Conservation (phyloP, 2,888 invertebrate species). For the Drosophila histrio region DNA sequence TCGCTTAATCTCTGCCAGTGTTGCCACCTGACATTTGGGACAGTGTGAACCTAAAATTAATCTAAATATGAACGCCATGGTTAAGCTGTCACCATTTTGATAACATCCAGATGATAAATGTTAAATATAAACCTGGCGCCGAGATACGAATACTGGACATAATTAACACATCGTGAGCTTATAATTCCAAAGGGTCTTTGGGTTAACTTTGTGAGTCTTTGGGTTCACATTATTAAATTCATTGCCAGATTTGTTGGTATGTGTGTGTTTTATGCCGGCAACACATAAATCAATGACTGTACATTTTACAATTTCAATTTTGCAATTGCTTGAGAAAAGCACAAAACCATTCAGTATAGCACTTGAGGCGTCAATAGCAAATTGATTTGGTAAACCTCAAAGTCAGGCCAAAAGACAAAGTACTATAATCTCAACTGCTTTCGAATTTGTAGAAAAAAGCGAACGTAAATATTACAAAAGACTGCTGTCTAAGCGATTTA, state of each 20-base stretch:
- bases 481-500: slow-evolving; percentile 48
- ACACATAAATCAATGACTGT: slow-evolving; percentile 28
- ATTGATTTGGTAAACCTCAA: slow-evolving; percentile 51
- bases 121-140: too few species aligned
- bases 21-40: too few species aligned
- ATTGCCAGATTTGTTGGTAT: background rate
- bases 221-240: too few species aligned
- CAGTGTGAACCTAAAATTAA: too few species aligned
- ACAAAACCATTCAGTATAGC: slow-evolving; percentile 32
- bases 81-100: too few species aligned
- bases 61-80: too few species aligned
- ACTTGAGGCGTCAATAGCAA: slow-evolving; percentile 51
- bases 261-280: background rate
- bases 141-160: background rate
- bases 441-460: slow-evolving; percentile 25
- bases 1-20: too few species aligned
- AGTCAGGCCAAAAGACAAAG: slow-evolving; percentile 29
- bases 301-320: slow-evolving; percentile 18
- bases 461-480: slow-evolving; percentile 27
- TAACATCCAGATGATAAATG: too few species aligned
- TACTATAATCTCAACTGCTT: slow-evolving; percentile 34
- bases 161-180: background rate
- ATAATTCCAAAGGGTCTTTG: background rate
- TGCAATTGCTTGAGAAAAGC: slow-evolving; percentile 24
- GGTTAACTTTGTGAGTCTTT: background rate